Evolutionary conservation across 2,797 vertebrate species (phyloP).

Genomic region (Oceanodroma leucorhoa): DNA sequence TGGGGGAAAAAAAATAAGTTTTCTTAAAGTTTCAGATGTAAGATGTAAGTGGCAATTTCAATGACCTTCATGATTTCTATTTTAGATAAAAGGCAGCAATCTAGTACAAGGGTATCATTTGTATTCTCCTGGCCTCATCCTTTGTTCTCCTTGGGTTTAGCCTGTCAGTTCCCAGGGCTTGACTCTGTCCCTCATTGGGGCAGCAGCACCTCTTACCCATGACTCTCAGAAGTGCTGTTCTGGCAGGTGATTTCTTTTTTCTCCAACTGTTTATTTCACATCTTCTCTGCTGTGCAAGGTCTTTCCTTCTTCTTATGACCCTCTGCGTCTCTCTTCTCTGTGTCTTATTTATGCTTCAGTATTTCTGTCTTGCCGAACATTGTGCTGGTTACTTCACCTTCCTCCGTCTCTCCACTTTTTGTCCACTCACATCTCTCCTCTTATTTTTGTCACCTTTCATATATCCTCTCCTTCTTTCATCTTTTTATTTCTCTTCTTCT

Average conservation of each 20-base stretch:
- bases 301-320: not conserved
- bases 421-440: not conserved
- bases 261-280: not conserved
- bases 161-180: not conserved
- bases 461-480: not conserved
- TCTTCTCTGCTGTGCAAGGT: not conserved
- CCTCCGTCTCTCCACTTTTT: not conserved
- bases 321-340: not conserved
- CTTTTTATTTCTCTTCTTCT: not conserved
- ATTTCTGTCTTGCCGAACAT: not conserved
- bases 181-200: not conserved
- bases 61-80: not conserved
- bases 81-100: not conserved
- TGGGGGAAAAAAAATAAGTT: not conserved
- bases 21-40: not conserved
- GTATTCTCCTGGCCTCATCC: not conserved
- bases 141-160: conserved; percentile 21
- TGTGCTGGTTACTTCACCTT: not conserved
- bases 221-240: not conserved
- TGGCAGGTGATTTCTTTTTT: not conserved
- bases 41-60: not conserved
- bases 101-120: not conserved
- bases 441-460: not conserved
- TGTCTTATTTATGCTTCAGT: not conserved
- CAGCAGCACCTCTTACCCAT: not conserved